These are phyloP conservation scores for Drosophila neocordata DNA, from an alignment of 1,140 invertebrate genomes.

Conservation along the genomic window DNA sequence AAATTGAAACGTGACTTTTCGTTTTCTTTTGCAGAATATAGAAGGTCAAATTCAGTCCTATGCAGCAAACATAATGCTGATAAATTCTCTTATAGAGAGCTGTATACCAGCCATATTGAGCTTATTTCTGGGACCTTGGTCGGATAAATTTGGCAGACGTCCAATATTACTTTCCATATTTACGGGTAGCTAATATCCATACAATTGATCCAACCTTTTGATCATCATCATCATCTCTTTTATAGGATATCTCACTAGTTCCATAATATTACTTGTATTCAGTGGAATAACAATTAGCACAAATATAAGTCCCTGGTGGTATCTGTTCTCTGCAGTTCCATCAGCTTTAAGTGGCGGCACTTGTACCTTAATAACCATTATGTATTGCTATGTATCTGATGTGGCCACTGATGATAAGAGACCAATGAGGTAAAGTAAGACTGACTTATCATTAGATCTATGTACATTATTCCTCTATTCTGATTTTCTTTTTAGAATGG, in stretches of 20 bases:
- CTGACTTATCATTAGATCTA: neutral
- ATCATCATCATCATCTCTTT: neutral
- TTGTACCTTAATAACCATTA: constrained; percentile 85
- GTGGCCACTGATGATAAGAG: constrained; percentile 84
- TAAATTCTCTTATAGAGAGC: constrained; percentile 85
- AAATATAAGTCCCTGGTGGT: constrained; percentile 85
- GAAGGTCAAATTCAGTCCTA: constrained; percentile 86
- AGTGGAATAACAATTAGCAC: constrained; percentile 54
- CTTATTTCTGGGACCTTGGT: constrained; percentile 89
- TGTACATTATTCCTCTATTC: neutral
- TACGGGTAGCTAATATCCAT: constrained; percentile 81
- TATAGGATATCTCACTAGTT: constrained; percentile 61
- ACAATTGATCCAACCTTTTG: neutral
- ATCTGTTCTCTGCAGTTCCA: constrained; percentile 85
- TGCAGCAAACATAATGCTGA: constrained; percentile 85
- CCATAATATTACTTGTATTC: constrained; percentile 53
- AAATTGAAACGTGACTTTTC: constrained; percentile 6
- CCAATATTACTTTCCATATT: constrained; percentile 85
- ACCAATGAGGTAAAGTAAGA: constrained; percentile 78
- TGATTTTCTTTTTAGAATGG: constrained; percentile 84
- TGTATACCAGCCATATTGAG: constrained; percentile 86
- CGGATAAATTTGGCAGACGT: constrained; percentile 88
- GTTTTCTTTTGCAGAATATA: constrained; percentile 73
- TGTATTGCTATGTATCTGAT: constrained; percentile 87
- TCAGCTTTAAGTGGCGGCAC: constrained; percentile 85